Conservation (phyloP, 2,797 vertebrate genomes). For the Silurus aristotelis region DNA sequence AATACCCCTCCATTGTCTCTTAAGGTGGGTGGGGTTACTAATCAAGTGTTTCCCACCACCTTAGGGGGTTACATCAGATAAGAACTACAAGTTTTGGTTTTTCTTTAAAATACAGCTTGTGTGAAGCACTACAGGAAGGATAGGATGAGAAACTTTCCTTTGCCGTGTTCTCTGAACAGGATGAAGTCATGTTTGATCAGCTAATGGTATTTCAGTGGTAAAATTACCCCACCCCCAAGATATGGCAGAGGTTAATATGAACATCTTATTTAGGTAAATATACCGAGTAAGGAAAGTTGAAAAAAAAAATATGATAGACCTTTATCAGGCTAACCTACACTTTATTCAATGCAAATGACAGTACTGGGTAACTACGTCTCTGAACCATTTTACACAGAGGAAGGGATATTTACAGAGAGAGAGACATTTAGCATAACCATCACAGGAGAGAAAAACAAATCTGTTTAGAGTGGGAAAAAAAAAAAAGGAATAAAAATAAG, state of each 20-base stretch:
- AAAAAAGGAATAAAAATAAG: constrained; percentile 20
- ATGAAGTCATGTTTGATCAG: background rate
- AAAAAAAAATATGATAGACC: background rate
- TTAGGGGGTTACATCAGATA: background rate
- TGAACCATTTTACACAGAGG: constrained; percentile 85
- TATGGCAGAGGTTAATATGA: background rate
- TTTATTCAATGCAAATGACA: constrained; percentile 95
- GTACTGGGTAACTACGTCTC: constrained; percentile 87
- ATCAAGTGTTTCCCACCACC: background rate
- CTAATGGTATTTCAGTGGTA: background rate
- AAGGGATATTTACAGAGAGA: constrained; percentile 89
- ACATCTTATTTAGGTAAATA: background rate
- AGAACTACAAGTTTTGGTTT: background rate
- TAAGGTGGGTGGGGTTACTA: background rate
- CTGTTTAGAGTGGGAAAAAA: constrained; percentile 70
- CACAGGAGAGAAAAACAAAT: constrained; percentile 75
- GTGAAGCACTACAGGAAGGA: background rate
- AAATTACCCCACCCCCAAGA: no score
- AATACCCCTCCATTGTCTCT: background rate
- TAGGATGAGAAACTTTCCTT: background rate
- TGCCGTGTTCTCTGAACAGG: background rate
- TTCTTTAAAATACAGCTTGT: background rate
- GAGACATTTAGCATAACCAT: constrained; percentile 84
- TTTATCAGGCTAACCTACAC: constrained; percentile 86
- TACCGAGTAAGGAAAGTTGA: background rate